phyloP scores from a whole-genome alignment of 2,113 vertebrate genomes.

The Cyphomyrus discorhynchus region DNA sequence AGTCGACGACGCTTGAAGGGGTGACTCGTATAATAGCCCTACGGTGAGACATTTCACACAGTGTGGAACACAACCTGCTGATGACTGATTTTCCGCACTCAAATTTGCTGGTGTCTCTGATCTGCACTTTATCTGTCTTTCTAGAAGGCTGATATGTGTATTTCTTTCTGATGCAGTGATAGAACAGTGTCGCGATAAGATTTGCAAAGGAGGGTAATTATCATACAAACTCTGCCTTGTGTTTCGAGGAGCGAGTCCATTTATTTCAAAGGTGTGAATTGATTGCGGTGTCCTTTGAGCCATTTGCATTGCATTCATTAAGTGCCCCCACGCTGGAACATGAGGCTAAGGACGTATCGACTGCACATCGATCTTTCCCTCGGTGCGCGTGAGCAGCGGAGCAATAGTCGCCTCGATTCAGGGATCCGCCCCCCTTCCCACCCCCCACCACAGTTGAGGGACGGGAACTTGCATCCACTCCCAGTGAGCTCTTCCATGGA shows the following conservation, averaged over 20 bases:
- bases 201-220: conserved; percentile 56
- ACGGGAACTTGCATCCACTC: background rate
- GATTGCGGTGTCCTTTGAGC: conserved; percentile 60
- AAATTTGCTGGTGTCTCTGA: background rate
- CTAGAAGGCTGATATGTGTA: background rate
- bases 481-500: background rate
- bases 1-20: background rate
- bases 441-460: background rate
- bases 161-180: background rate
- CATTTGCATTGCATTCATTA: conserved; percentile 64
- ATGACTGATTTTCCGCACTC: background rate
- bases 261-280: conserved; percentile 70
- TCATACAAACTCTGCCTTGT: conserved; percentile 54
- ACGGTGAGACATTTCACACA: background rate
- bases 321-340: conserved; percentile 28
- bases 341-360: conserved; percentile 9
- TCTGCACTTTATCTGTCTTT: background rate
- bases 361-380: conserved; percentile 17
- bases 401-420: conserved; percentile 19
- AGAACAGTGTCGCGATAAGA: conserved; percentile 34
- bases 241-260: conserved; percentile 52
- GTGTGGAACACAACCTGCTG: background rate
- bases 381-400: background rate
- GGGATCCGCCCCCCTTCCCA: background rate
- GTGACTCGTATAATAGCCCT: background rate